Base-by-base conservation (phyloP, 2,797 vertebrate genomes). In the Eulemur coronatus region DNA sequence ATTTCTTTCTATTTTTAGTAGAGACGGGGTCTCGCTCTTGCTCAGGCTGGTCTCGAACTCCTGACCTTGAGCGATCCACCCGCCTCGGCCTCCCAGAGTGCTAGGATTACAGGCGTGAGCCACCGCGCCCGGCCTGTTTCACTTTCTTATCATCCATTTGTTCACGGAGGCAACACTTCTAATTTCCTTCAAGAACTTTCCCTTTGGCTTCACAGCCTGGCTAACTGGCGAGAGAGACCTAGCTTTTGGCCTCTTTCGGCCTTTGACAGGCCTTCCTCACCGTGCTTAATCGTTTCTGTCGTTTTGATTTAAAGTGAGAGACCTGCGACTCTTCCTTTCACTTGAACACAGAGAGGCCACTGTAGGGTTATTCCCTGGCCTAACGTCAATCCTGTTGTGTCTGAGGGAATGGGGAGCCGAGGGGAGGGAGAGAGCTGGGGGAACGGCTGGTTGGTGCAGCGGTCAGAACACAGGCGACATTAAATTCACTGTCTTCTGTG, bases 401-500 rank as follows among this genome's bases (percentile, higher is more conserved):
- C 33, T n/a, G 20, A 50, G 73, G 73, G 33, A 35, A 14, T 35
- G 24, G 20, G 33, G 20, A 33, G 48, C 20, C 0, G 33, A n/a
- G 48, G 30, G 50, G 10, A 50, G 73, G 20, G 48, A 52, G 33
- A 52, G 11, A 35, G 48, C 20, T 1, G 1, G 33, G 20, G 33
- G 18, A 18, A 22, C 33, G 18, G 20, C 12, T 0, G 73, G 3
- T 13, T 0, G 33, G 73, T 20, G 3, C 30, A 22, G 12, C 48
- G 2, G 11, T 52, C 6, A 35, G 33, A 26, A 24, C 48, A 35
- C 22, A 52, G 33, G 0, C 0, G 33, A 14, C 11, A 5, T 13
- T 24, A 26, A 35, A 48, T 26, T 24, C 20, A 7, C 75, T 8
- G 4, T n/a, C 33, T 50, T 10, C 7, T 46, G 70, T 33, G 41